Evolutionary conservation across 2,113 vertebrate species (phyloP).

Genomic region (Dasyornis broadbenti): DNA sequence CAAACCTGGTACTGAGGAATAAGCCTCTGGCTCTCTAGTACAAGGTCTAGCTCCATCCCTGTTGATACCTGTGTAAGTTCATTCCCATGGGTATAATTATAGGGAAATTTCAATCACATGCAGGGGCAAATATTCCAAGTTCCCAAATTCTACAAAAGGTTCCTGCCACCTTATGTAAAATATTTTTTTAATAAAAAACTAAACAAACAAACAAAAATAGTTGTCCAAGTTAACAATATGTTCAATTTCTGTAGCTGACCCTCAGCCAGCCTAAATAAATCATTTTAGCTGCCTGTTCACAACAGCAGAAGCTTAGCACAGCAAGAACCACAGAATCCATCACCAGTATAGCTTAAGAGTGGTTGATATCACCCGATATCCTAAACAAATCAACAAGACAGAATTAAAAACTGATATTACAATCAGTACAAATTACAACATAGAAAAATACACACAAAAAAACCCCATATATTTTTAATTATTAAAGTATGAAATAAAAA

Average conservation of each 20-base stretch:
- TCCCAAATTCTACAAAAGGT: background rate
- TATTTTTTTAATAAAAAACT: background rate
- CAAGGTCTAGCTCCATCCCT: background rate
- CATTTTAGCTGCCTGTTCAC: background rate
- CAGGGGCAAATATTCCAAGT: background rate
- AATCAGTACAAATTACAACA: background rate
- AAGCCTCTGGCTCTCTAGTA: background rate
- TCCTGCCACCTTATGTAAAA: background rate
- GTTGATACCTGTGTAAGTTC: background rate
- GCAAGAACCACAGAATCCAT: background rate
- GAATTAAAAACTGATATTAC: background rate
- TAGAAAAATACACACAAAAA: background rate
- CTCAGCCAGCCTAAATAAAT: background rate
- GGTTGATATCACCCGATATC: background rate
- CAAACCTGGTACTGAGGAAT: background rate
- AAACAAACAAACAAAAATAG: background rate
- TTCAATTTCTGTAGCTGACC: background rate
- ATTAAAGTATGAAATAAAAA: background rate
- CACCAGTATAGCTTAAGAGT: rapidly evolving
- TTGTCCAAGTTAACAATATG: background rate
- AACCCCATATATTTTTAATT: rapidly evolving
- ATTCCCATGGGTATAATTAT: background rate
- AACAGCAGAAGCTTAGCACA: background rate
- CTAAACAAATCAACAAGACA: background rate
- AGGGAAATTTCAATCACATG: background rate